A percentile compares a stretch with the other conserved stretches of the same genome.
phyloP scores from a whole-genome alignment of 2,113 vertebrate genomes.

The crab-eating macaque (Macaca fascicularis) region DNA sequence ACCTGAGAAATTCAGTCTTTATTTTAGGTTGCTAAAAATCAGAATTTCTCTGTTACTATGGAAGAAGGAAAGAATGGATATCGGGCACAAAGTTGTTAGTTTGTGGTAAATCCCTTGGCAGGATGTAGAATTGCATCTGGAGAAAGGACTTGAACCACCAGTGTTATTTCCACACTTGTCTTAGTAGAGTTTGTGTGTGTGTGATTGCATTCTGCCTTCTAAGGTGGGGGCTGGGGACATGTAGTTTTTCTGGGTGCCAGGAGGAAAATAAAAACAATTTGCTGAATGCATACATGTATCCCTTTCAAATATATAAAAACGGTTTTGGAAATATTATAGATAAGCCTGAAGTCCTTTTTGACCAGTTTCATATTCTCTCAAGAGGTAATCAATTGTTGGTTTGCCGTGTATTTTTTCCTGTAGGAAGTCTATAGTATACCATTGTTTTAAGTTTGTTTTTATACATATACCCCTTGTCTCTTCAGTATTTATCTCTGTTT shows the following conservation, averaged over 20 bases:
- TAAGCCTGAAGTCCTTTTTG: neutral
- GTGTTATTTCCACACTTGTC: neutral
- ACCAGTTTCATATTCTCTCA: neutral
- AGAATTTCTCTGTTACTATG: neutral
- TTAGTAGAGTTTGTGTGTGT: neutral
- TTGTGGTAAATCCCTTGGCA: neutral
- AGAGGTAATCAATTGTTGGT: no score
- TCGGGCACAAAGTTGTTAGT: no score
- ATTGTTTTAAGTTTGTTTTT: neutral
- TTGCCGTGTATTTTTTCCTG: neutral
- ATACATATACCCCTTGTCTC: rapidly evolving
- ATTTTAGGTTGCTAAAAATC: neutral
- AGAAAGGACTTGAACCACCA: neutral
- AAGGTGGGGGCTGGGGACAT: neutral
- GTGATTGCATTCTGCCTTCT: neutral
- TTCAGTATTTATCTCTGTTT: neutral
- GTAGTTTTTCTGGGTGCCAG: neutral
- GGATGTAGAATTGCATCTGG: neutral
- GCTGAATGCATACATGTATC: neutral
- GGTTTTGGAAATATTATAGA: neutral
- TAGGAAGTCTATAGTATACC: neutral
- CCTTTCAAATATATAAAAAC: neutral
- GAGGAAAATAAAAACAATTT: neutral
- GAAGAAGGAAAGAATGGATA: neutral
- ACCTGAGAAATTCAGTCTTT: neutral